Evolutionary conservation across 1,140 invertebrate genomes (phyloP), one percentile per base, ranked within the genome.

Genomic region (Aporrectodea caliginosa): DNA sequence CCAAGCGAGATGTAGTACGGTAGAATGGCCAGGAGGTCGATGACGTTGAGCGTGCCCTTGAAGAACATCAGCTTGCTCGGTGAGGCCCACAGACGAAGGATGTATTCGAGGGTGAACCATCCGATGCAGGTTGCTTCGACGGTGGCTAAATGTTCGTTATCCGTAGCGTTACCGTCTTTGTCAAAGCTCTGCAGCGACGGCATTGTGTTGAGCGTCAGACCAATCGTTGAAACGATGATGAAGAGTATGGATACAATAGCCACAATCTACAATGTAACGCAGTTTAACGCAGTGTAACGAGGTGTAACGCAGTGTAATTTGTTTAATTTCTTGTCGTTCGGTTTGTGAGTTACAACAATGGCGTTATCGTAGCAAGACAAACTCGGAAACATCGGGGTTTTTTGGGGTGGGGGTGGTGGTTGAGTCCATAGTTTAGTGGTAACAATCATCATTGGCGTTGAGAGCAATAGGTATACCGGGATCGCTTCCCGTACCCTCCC

Each of bases 21-120:
- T 89, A 98, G 90, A 90, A 99, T 99, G 87, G 98, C 98, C 89
- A 99, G 90, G 85, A 99, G 91, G 91, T 99, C 98, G 89, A 99
- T 99, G 82, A 99, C 93, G 90, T 99, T 99, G 84, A 99, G 92
- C 88, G 96, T 95, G 85, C 97, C 96, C 72, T 99, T 99, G 91
- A 99, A 98, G 91, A 99, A 99, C 89, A 98, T 98, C 95, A 97
- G 98, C 89, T 99, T 99, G 91, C 98, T 95, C 83, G 98, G 98
- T 82, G 96, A 98, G 80, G 97, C 96, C 91, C 95, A 95, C 90
- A 99, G 98, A 85, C 98, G 92, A 84, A 99, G 92, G 86, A 98
- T 91, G 90, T 99, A 99, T 90, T 99, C 98, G 84, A 99, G 91
- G 71, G 97, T 99, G 90, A 99, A 99, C 96, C 98, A 99, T 81